A percentile compares a stretch with the other conserved stretches of the same genome.
These are phyloP conservation scores for Columba livia DNA, from an alignment of 2,113 vertebrate genomes.

Conservation along the genomic window DNA sequence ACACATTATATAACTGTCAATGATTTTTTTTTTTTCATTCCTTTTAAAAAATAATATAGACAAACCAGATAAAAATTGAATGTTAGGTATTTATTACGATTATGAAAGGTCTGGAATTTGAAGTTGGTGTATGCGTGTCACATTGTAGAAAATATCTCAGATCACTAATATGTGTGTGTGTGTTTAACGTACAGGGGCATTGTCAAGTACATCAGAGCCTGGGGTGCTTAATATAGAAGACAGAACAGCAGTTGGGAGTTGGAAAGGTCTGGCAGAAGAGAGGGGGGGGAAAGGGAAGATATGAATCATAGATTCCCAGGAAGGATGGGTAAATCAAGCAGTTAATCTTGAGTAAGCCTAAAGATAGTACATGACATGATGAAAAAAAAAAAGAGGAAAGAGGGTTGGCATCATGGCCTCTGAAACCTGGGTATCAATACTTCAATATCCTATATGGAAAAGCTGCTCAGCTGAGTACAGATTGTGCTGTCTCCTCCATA, in stretches of 20 bases:
- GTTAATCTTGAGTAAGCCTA: constrained; percentile 59
- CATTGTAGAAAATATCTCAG: background rate
- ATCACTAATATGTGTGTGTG: constrained; percentile 1
- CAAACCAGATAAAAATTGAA: background rate
- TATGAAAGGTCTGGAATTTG: background rate
- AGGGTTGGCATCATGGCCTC: background rate
- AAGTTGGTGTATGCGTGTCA: background rate
- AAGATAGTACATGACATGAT: constrained; percentile 31
- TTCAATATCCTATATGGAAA: background rate
- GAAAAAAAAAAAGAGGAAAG: background rate
- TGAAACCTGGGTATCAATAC: background rate
- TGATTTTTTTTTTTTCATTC: background rate
- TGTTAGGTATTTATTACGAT: background rate
- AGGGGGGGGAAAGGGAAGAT: constrained; percentile 38
- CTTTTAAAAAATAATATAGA: background rate
- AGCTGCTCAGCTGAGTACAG: background rate
- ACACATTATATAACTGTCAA: constrained; percentile 40
- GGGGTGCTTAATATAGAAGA: constrained; percentile 61
- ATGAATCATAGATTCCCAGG: constrained; percentile 69
- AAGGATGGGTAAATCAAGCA: constrained; percentile 70
- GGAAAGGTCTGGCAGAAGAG: constrained; percentile 62
- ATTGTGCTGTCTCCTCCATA: background rate
- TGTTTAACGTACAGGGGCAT: constrained; percentile 31
- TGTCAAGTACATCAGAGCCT: constrained; percentile 60
- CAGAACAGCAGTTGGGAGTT: constrained; percentile 70